A percentile compares a stretch with the other conserved stretches of the same genome.
phyloP scores from a whole-genome alignment of 2,888 invertebrate genomes.

The Coremacera marginata region DNA sequence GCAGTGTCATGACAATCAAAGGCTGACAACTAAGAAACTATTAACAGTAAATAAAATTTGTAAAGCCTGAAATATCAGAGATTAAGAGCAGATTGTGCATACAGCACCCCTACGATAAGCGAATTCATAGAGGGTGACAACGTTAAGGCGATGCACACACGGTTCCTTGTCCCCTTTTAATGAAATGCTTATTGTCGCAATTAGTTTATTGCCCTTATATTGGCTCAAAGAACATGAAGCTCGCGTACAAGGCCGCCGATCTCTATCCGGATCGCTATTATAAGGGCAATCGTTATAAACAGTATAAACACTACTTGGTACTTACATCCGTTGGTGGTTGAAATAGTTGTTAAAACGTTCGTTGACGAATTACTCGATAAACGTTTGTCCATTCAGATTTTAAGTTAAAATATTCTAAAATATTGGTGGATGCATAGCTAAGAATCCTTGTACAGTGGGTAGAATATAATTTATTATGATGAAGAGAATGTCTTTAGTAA shows the following conservation, averaged over 20 bases:
- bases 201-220: slow-evolving; percentile 68
- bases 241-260: neutral
- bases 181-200: slow-evolving; percentile 70
- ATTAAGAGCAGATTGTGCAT: slow-evolving; percentile 33
- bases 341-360: slow-evolving; percentile 39
- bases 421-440: neutral
- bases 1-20: slow-evolving; percentile 53
- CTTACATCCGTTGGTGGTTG: slow-evolving; percentile 42
- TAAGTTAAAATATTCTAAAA: neutral
- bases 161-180: slow-evolving; percentile 52
- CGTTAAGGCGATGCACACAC: slow-evolving; percentile 27
- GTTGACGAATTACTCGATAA: slow-evolving; percentile 48
- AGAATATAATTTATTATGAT: too few relatives aligned
- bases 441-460: neutral
- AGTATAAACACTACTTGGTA: slow-evolving; percentile 39
- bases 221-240: neutral
- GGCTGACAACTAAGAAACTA: slow-evolving; percentile 59
- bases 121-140: slow-evolving; percentile 33
- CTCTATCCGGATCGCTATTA: neutral
- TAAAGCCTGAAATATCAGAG: slow-evolving; percentile 41
- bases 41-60: slow-evolving; percentile 59
- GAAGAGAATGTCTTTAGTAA: too few relatives aligned
- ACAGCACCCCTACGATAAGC: neutral
- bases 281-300: slow-evolving; percentile 22
- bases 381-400: slow-evolving; percentile 37